Percentiles rank a stretch among this genome's conserved stretches.
These are phyloP conservation scores for Erynnis tages DNA, from an alignment of 2,888 invertebrate genomes.

Conservation along the genomic window DNA sequence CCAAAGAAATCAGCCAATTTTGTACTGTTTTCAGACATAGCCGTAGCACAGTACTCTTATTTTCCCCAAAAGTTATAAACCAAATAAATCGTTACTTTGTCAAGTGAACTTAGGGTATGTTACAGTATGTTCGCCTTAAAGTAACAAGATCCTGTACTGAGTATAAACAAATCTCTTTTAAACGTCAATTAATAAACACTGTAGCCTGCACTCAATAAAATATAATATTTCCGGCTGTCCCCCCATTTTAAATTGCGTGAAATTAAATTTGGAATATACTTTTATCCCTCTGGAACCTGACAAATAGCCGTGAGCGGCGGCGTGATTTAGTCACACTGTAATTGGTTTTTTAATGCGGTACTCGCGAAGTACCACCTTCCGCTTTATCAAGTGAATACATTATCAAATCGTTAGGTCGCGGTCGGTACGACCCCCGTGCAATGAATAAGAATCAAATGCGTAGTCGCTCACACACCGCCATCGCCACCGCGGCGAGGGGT, in stretches of 20 bases:
- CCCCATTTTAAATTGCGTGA: conserved; percentile 79
- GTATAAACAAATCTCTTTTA: conserved; percentile 34
- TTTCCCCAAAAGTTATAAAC: no score
- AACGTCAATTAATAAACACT: conserved; percentile 63
- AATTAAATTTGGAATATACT: conserved; percentile 80
- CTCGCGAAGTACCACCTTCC: conserved; percentile 78
- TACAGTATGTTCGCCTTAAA: no score
- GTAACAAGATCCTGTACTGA: no score
- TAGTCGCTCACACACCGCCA: conserved; percentile 51
- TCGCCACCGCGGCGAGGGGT: conserved; percentile 46
- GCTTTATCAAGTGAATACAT: conserved; percentile 81
- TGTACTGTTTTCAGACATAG: no score
- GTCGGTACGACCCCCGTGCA: conserved; percentile 58
- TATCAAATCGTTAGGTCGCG: conserved; percentile 79
- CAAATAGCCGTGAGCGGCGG: conserved; percentile 74
- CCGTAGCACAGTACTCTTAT: no score
- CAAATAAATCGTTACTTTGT: no score
- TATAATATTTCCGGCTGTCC: conserved; percentile 64
- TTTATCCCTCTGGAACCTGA: conserved; percentile 77
- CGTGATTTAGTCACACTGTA: conserved; percentile 78
- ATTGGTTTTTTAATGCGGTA: conserved; percentile 81
- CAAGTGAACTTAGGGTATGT: no score
- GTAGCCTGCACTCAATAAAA: conserved; percentile 65
- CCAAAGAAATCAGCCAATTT: no score
- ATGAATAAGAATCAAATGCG: conserved; percentile 79